phyloP scores from a whole-genome alignment of 2,113 vertebrate genomes.

The Clupea harengus region DNA sequence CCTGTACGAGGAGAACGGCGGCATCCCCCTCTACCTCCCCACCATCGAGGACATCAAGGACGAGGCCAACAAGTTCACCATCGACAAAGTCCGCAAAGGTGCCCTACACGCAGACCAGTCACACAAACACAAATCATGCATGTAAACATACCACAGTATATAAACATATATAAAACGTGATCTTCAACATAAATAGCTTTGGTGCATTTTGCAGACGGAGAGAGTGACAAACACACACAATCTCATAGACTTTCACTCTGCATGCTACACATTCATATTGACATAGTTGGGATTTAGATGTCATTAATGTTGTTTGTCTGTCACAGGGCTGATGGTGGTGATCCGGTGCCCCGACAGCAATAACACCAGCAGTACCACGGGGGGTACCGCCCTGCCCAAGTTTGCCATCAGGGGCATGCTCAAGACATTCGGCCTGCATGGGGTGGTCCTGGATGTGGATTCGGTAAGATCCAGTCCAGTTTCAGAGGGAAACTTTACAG shows the following conservation, averaged over 20 bases:
- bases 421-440: slow-evolving; percentile 94
- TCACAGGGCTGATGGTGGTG: slow-evolving; percentile 88
- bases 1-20: slow-evolving; percentile 96
- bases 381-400: slow-evolving; percentile 90
- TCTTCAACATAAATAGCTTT: background rate
- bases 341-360: slow-evolving; percentile 95
- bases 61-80: slow-evolving; percentile 97
- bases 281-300: no score
- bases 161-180: background rate
- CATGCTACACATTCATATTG: no score
- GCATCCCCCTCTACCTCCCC: slow-evolving; percentile 96
- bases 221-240: background rate
- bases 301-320: background rate
- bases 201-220: background rate
- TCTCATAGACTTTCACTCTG: background rate
- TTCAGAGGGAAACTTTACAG: background rate
- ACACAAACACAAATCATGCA: background rate
- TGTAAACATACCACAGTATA: background rate
- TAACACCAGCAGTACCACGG: slow-evolving; percentile 83
- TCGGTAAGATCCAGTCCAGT: slow-evolving; percentile 68
- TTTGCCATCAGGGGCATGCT: slow-evolving; percentile 97
- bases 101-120: background rate
- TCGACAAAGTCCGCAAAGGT: slow-evolving; percentile 99
- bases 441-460: slow-evolving; percentile 94
- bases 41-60: slow-evolving; percentile 99